Evolutionary conservation across 1,140 invertebrate genomes (phyloP), one percentile per base, ranked within the genome.

Genomic region (Megathymus violae): DNA sequence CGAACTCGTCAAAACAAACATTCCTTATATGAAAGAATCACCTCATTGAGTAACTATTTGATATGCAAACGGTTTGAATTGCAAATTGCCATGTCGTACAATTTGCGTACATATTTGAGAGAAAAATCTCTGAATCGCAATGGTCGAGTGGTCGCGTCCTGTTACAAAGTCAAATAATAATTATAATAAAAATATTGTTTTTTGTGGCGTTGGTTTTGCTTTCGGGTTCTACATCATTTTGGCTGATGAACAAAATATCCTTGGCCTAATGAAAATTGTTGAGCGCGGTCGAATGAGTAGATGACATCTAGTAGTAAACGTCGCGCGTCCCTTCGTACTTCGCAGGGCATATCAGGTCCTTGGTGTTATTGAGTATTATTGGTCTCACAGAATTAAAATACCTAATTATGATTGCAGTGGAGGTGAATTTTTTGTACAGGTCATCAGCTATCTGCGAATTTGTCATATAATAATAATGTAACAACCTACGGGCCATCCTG

Each of bases 31-130:
- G 17, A 27, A 11, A 25, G 16, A 46, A 19, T 47, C 44, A 47
- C 27, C 34, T 51, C 31, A 36, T n/a, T 11, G 0, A 17, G 3
- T 4, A 25, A 52, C 4, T 22, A 40, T 31, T 43, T 27, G 38
- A 38, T 43, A 56, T 43, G 19, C 17, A 22, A 56, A 43, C n/a
- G 22, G 13, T 27, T 41, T 56, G 51, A 56, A 56, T 56, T 56
- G 51, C 51, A 56, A 56, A 43, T 56, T 27, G 31, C 14, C 52
- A 31, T 31, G 13, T 43, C 22, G 43, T 56, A 56, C 52, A 16
- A 43, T 56, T 56, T 56, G 31, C 38, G n/a, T 19, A n/a, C 25
- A 44, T 17, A 17, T 58, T 58, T 44, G 11, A n/a, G 13, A 43
- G 43, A 27, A 43, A 56, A 54, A 13, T 31, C 50, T 5, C 7